Base-by-base conservation (phyloP, 1,140 invertebrate genomes). In the Elysia chlorotica region DNA sequence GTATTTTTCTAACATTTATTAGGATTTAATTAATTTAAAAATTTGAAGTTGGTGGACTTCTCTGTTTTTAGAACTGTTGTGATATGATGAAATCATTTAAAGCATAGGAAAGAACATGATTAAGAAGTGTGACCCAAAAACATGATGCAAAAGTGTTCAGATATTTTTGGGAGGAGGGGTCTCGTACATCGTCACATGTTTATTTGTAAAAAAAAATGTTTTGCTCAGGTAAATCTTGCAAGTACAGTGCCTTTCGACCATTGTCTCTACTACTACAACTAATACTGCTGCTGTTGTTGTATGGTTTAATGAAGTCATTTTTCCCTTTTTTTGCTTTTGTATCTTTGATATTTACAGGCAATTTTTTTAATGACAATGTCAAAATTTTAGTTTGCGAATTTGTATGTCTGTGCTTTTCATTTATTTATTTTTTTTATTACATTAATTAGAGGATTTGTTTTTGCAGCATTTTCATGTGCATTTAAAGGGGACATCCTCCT, bases 381-480 rank as follows among this genome's bases (percentile, higher is more conserved):
- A n/a, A 48, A 48, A n/a, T 10, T 10, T 48, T 48, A n/a, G 41
- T 10, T 48, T 48, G 10, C 41, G 10, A 48, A 14, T 48, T 48
- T 48, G 10, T 14, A n/a, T 14, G n/a, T 48, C n/a, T 48, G 41
- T 48, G 41, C 41, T 48, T 14, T 14, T 48, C n/a, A 48, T 48
- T 10, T 48, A 14, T 48, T 35, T 57, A 10, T 67, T 65, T 66
- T 31, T 73, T 63, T 38, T 69, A 63, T 91, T 91, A 33, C 89
- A n/a, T n/a, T n/a, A n/a, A n/a, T n/a, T n/a, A n/a, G n/a, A n/a
- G n/a, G n/a, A n/a, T n/a, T n/a, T n/a, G n/a, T n/a, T n/a, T n/a
- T n/a, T n/a, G n/a, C n/a, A 94, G 94, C 95, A 90, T 97, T 94
- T 89, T 95, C 94, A 10, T 97, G 96, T 88, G 95, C 96, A 59